Percentiles rank a stretch among this genome's conserved stretches.
Conservation (phyloP, 2,888 invertebrate species). For the Xylota sylvarum region DNA sequence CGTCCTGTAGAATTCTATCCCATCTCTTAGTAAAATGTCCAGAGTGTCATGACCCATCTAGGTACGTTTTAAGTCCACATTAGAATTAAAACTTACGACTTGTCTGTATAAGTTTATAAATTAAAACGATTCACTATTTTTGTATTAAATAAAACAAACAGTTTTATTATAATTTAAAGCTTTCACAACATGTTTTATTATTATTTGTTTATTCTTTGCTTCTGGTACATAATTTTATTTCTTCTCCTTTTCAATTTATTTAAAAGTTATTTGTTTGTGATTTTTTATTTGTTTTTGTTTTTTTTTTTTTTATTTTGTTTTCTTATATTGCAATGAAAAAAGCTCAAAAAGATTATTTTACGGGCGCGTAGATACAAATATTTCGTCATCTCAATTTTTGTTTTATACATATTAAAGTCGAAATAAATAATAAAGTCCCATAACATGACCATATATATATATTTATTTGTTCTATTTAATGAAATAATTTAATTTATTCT, state of each 20-base stretch:
- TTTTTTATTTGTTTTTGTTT: conserved; percentile 41
- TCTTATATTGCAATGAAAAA: conserved; percentile 70
- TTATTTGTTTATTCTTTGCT: conserved; percentile 36
- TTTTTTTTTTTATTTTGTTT: conserved; percentile 53
- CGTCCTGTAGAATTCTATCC: no score
- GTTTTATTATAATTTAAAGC: conserved; percentile 77
- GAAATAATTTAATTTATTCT: conserved; percentile 13
- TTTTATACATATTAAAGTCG: conserved; percentile 53
- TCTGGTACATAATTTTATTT: conserved; percentile 9
- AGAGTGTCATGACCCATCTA: no score
- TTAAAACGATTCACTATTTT: neutral
- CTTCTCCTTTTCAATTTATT: conserved; percentile 25
- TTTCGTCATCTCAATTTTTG: conserved; percentile 29
- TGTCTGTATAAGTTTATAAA: no score
- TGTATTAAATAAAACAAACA: conserved; percentile 73
- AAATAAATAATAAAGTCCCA: conserved; percentile 11
- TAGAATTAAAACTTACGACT: no score
- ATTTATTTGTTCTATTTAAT: neutral
- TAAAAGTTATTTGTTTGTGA: conserved; percentile 27
- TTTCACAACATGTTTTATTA: conserved; percentile 78
- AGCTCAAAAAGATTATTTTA: conserved; percentile 72
- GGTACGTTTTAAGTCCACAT: no score
- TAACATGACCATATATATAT: conserved; percentile 18
- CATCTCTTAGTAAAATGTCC: no score
- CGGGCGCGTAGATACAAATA: conserved; percentile 51